phyloP scores from a whole-genome alignment of 2,797 vertebrate genomes.

The Pseudochirops cupreus region DNA sequence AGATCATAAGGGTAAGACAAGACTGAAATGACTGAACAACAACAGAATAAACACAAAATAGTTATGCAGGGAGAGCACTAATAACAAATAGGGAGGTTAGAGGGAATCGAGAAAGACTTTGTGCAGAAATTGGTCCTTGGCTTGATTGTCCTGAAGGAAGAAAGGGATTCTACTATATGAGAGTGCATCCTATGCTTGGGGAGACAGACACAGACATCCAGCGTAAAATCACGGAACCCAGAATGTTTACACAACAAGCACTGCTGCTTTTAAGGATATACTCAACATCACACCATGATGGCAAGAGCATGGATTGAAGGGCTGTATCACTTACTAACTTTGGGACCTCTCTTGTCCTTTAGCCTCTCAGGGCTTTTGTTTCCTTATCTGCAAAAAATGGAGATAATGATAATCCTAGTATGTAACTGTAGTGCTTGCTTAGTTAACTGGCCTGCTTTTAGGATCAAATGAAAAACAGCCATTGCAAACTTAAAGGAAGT shows the following conservation, averaged over 20 bases:
- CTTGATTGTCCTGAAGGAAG: neutral
- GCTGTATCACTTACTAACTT: neutral
- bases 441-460: neutral
- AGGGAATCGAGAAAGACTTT: neutral
- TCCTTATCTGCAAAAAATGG: neutral
- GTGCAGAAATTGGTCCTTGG: neutral
- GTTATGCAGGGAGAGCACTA: neutral
- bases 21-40: no score
- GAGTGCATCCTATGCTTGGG: neutral
- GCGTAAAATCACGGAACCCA: neutral
- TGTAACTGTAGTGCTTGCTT: neutral
- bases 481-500: neutral
- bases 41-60: neutral
- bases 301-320: neutral
- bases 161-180: neutral
- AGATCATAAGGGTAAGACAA: no score
- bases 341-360: neutral
- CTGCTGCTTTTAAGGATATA: neutral
- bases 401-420: neutral
- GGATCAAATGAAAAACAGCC: neutral
- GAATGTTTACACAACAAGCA: neutral
- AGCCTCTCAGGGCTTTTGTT: neutral
- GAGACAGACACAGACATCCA: neutral
- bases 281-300: no score
- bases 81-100: neutral